Evolutionary conservation across 1,140 invertebrate genomes (phyloP).

Genomic region (Leptinotarsa defecta): DNA sequence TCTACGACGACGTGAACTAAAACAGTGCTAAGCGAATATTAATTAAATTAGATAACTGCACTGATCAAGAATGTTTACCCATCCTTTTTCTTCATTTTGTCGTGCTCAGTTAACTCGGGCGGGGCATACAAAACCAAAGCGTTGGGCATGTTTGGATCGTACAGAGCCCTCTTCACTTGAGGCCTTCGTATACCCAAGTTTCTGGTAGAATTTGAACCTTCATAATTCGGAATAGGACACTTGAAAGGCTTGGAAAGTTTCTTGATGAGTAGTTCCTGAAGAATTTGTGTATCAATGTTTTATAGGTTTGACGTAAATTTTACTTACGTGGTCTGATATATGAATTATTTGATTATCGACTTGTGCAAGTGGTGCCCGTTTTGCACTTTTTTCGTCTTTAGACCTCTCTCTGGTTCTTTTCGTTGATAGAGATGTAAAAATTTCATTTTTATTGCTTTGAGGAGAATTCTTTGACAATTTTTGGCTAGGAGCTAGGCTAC

Average conservation of each 20-base stretch:
- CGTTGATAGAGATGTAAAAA: constrained; percentile 28
- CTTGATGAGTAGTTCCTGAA: constrained; percentile 78
- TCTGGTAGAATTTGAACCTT: constrained; percentile 69
- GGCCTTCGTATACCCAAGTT: constrained; percentile 68
- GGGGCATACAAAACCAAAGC: constrained; percentile 91
- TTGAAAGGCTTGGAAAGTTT: constrained; percentile 89
- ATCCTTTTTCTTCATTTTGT: constrained; percentile 75
- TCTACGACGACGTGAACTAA: constrained; percentile 94
- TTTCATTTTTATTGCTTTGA: constrained; percentile 29
- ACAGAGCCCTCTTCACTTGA: constrained; percentile 75
- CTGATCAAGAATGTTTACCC: constrained; percentile 53
- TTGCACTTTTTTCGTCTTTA: constrained; percentile 35
- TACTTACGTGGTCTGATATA: constrained; percentile 43
- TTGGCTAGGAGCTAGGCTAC: constrained; percentile 64
- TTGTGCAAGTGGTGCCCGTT: constrained; percentile 42
- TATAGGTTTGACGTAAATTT: not conserved
- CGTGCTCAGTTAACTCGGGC: constrained; percentile 79
- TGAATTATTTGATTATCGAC: constrained; percentile 40
- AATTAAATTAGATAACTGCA: not conserved
- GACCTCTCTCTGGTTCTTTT: constrained; percentile 45
- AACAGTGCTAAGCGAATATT: constrained; percentile 60
- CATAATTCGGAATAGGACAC: constrained; percentile 92
- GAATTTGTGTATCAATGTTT: constrained; percentile 27
- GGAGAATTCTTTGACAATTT: constrained; percentile 52
- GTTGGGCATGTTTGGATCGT: constrained; percentile 93